A percentile compares a stretch with the other conserved stretches of the same genome.
Conservation (phyloP, 2,113 vertebrate genomes). For the Poeciliopsis turrubarensis region DNA sequence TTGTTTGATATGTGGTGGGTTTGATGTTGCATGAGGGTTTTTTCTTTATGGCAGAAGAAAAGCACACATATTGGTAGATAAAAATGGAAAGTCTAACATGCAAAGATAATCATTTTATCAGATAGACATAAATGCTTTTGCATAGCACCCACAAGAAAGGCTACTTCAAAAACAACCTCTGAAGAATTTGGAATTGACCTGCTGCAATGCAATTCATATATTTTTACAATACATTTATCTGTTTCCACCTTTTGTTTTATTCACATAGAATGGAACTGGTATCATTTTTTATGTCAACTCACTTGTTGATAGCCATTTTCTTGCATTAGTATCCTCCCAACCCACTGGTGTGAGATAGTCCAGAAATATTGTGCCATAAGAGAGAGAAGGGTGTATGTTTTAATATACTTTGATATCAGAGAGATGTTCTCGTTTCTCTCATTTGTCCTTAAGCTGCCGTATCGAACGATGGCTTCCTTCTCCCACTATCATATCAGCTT, state of each 20-base stretch:
- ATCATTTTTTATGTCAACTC: constrained; percentile 56
- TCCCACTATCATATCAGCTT: constrained; percentile 49
- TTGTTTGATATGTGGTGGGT: constrained; percentile 18
- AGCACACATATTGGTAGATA: constrained; percentile 57
- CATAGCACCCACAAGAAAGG: constrained; percentile 57
- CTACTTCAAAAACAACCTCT: constrained; percentile 56
- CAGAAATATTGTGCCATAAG: constrained; percentile 53
- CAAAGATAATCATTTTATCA: constrained; percentile 52
- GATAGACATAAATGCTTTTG: constrained; percentile 47
- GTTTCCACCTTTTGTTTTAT: constrained; percentile 70
- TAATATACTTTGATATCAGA: constrained; percentile 38
- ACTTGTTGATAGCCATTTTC: constrained; percentile 39
- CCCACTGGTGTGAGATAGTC: constrained; percentile 58
- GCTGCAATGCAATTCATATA: constrained; percentile 50
- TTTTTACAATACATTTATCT: constrained; percentile 66
- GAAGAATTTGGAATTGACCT: constrained; percentile 61
- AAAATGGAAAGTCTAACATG: constrained; percentile 55
- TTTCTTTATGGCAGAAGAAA: constrained; percentile 35
- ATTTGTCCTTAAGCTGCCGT: constrained; percentile 71
- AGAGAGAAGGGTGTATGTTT: constrained; percentile 60
- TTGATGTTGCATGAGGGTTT: constrained; percentile 15
- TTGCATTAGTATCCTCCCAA: constrained; percentile 45
- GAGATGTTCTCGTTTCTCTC: constrained; percentile 57
- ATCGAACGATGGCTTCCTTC: constrained; percentile 49
- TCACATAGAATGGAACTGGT: constrained; percentile 77